phyloP scores from a whole-genome alignment of 2,797 vertebrate genomes.

The Pangasius larnaudii region DNA sequence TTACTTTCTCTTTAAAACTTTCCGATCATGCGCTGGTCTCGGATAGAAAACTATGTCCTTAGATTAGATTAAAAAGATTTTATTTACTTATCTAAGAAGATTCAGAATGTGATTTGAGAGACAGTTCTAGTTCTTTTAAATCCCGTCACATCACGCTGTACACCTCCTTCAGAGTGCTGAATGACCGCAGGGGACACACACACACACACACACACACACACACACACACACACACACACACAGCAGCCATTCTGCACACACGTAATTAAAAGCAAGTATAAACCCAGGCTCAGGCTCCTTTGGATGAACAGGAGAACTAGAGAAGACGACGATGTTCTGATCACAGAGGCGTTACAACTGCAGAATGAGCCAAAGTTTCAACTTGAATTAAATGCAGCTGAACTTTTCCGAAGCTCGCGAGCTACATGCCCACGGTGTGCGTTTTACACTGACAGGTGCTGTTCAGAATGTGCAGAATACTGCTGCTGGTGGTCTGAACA shows the following conservation, averaged over 20 bases:
- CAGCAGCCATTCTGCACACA: neutral
- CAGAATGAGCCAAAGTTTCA: conserved; percentile 1
- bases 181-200: too few relatives aligned
- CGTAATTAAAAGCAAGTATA: neutral
- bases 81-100: neutral
- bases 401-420: neutral
- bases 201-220: too few relatives aligned
- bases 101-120: neutral
- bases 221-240: too few relatives aligned
- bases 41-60: neutral
- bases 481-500: neutral
- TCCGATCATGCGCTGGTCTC: neutral
- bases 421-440: neutral
- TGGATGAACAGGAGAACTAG: neutral
- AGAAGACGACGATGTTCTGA: neutral
- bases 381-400: neutral
- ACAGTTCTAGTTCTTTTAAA: neutral
- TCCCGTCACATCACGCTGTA: neutral
- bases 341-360: neutral
- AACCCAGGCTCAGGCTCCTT: neutral
- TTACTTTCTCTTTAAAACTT: neutral
- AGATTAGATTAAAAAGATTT: neutral
- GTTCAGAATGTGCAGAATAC: neutral
- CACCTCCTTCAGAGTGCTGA: neutral
- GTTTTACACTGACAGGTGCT: neutral